A percentile compares a stretch with the other conserved stretches of the same genome.
Conservation (phyloP, 2,888 invertebrate genomes). For the Oeneis ivallda region DNA sequence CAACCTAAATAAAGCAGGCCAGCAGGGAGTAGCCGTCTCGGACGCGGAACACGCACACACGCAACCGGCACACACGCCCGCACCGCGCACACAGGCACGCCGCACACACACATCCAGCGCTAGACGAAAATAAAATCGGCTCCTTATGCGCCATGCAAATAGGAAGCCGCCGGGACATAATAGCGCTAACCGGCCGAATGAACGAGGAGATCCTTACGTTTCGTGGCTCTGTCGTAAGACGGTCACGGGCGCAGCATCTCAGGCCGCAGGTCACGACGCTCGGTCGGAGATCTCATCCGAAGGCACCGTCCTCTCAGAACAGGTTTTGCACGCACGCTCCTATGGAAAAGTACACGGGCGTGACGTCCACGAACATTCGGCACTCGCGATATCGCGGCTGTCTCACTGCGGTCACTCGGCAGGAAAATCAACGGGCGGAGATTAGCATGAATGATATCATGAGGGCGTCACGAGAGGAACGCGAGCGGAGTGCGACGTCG, state of each 20-base stretch:
- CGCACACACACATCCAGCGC: constrained; percentile 67
- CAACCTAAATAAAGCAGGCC: constrained; percentile 76
- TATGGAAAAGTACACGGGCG: constrained; percentile 72
- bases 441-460: constrained; percentile 77
- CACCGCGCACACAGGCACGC: constrained; percentile 43
- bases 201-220: constrained; percentile 79
- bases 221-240: constrained; percentile 78
- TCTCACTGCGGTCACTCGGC: constrained; percentile 70
- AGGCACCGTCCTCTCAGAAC: constrained; percentile 66
- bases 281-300: constrained; percentile 71
- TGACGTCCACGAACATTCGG: constrained; percentile 72
- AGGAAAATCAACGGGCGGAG: constrained; percentile 74
- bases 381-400: constrained; percentile 71
- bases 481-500: constrained; percentile 61
- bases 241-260: constrained; percentile 80
- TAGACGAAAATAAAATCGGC: constrained; percentile 81
- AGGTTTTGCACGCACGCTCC: constrained; percentile 65
- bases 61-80: constrained; percentile 48
- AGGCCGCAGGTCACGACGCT: constrained; percentile 70
- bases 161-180: constrained; percentile 70
- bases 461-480: constrained; percentile 48
- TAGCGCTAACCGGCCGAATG: constrained; percentile 64
- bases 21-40: constrained; percentile 72
- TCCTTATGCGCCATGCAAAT: constrained; percentile 80
- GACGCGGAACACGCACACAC: constrained; percentile 55